Base-by-base conservation (phyloP, 64 coral and sea anemone species). In the Acropora tenuis region DNA sequence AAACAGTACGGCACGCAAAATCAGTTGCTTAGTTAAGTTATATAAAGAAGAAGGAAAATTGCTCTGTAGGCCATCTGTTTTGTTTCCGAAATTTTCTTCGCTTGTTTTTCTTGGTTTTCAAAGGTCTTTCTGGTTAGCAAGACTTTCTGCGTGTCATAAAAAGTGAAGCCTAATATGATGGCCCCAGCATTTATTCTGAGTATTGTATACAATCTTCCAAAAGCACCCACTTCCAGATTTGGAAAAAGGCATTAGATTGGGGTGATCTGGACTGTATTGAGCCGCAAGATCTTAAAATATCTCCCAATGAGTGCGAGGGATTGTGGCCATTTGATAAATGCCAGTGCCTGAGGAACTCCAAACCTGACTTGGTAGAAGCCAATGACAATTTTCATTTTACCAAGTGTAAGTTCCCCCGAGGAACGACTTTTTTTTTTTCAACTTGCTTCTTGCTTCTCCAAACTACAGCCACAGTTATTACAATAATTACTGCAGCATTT, bases 281-380 rank as follows among this genome's bases (percentile, higher is more conserved):
- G 79, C 47, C 84, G 89, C 10, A 91, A 19, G 15, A 82, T 19
- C 17, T 83, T 66, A 11, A 79, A 79, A 13, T 91, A 91, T 30
- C 30, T 30, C 30, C 30, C 30, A 30, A 30, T 30, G 30, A 30
- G 30, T 44, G 78, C 65, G 48, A 91, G 58, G 2, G 61, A 50
- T 6, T 41, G 19, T 47, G 89, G 89, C 78, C 78, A 81, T 73
- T 91, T 83, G 9, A 91, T 74, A 55, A 83, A 91, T 42, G 16
- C 43, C 72, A 91, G 84, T 47, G 43, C 89, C 74, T 91, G 45
- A 69, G 84, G 41, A 41, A 81, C 60, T 3, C 79, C 89, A 8
- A 71, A 48, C 50, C 61, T 84, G 1, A 91, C 89, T 57, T 91
- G 89, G 79, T 91, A 91, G 40, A 91, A 91, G 3, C 89, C 30